phyloP scores from a whole-genome alignment of 2,797 vertebrate genomes.

The Rousettus madagascariensis region DNA sequence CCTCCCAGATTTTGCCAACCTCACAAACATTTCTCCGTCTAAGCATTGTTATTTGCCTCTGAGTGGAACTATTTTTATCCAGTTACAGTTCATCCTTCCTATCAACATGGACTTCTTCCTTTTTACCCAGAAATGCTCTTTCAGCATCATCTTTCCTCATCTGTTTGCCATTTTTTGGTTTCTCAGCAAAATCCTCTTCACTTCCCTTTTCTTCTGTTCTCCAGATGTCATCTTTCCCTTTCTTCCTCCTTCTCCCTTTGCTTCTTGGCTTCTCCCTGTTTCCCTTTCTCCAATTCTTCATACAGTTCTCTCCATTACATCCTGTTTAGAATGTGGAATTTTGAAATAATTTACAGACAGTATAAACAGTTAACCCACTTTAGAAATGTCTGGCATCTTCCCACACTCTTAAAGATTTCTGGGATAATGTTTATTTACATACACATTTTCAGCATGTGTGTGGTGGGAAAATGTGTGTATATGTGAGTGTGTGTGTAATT shows the following conservation, averaged over 20 bases:
- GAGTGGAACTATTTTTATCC: neutral
- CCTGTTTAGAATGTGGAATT: slow-evolving; percentile 70
- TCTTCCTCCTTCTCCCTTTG: slow-evolving; percentile 80
- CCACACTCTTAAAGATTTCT: neutral
- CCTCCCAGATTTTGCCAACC: neutral
- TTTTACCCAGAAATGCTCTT: slow-evolving; percentile 7
- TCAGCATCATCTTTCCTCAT: slow-evolving; percentile 41
- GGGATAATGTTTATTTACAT: slow-evolving; percentile 39
- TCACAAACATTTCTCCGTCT: neutral
- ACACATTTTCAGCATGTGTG: slow-evolving; percentile 43
- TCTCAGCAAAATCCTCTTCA: slow-evolving; percentile 40
- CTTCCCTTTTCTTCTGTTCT: slow-evolving; percentile 63
- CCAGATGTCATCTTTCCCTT: slow-evolving; percentile 72
- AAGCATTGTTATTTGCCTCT: neutral
- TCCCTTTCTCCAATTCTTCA: slow-evolving; percentile 72
- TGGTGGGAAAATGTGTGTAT: slow-evolving; percentile 1
- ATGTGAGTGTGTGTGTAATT: neutral
- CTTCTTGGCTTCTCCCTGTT: slow-evolving; percentile 83
- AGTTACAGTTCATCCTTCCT: slow-evolving; percentile 53
- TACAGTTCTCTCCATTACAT: slow-evolving; percentile 70
- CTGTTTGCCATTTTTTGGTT: slow-evolving; percentile 17
- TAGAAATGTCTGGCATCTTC: slow-evolving; percentile 21
- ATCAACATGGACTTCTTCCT: slow-evolving; percentile 43
- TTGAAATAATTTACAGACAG: slow-evolving; percentile 63
- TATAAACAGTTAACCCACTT: slow-evolving; percentile 54